Conservation (phyloP, 2,797 vertebrate genomes). For the Microctenopoma steveboyesi region DNA sequence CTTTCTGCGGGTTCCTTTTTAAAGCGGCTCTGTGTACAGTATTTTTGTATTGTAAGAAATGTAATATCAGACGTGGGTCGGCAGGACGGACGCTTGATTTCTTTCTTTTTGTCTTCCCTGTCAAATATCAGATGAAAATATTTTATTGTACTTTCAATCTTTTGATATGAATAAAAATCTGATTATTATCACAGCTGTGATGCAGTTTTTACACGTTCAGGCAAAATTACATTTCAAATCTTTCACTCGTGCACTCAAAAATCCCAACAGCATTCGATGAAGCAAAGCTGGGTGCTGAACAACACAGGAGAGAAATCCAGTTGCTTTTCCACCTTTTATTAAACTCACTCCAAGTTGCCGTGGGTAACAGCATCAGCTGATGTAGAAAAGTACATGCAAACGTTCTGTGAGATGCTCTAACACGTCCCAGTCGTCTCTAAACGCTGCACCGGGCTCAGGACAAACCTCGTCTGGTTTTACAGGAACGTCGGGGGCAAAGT, state of each 20-base stretch:
- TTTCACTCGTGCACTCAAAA: no score
- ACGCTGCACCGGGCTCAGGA: not conserved
- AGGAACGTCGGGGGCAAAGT: not conserved
- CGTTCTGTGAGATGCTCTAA: conserved; percentile 5
- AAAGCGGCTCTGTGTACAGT: conserved; percentile 81
- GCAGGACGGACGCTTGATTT: conserved; percentile 51
- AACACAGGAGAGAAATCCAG: not conserved
- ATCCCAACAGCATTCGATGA: no score
- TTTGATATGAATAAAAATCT: conserved; percentile 77
- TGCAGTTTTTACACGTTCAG: no score
- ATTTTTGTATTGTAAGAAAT: conserved; percentile 84
- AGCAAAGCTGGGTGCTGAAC: not conserved
- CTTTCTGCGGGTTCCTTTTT: conserved; percentile 49
- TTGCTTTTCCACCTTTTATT: conserved; percentile 33
- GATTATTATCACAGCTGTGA: conserved; percentile 28
- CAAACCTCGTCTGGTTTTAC: conserved; percentile 2
- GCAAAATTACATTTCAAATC: no score
- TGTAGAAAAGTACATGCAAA: conserved; percentile 27
- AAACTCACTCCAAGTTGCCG: not conserved
- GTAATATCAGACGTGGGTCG: conserved; percentile 40
- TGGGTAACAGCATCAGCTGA: not conserved
- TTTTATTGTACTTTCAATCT: conserved; percentile 82
- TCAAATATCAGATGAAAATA: conserved; percentile 81
- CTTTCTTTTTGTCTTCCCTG: conserved; percentile 76
- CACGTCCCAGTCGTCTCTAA: not conserved